Percentiles rank a stretch among this genome's conserved stretches.
Evolutionary conservation across 2,797 vertebrate species (phyloP).

Genomic region (Hypotaenidia philippensis): DNA sequence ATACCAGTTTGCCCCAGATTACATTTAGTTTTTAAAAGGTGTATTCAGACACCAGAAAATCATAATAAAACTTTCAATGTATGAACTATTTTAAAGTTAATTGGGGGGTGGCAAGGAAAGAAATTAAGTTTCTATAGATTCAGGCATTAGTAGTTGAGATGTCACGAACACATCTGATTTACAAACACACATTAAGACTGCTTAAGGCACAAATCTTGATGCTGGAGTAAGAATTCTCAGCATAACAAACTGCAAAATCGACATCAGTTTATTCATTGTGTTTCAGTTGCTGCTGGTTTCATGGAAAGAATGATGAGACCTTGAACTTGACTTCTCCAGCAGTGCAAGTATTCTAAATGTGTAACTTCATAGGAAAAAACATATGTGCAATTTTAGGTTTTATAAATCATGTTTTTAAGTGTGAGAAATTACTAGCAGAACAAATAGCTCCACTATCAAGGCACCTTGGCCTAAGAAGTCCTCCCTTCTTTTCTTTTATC

Average conservation of each 20-base stretch:
- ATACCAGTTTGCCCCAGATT: not conserved
- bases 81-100: not conserved
- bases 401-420: not conserved
- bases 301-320: not conserved
- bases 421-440: not conserved
- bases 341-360: not conserved
- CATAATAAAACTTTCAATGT: not conserved
- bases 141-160: not conserved
- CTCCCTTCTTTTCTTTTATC: not conserved
- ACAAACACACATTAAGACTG: not conserved
- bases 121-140: not conserved
- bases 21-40: not conserved
- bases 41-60: not conserved
- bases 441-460: not conserved
- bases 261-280: not conserved
- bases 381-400: not conserved
- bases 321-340: not conserved
- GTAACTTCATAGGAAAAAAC: not conserved
- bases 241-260: not conserved
- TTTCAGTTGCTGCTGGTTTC: not conserved
- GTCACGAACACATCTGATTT: not conserved
- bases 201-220: not conserved
- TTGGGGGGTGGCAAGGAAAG: not conserved
- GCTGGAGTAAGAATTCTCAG: not conserved
- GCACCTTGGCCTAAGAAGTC: not conserved